phyloP scores from a whole-genome alignment of 2,888 invertebrate species.

The Epinotia bilunana region DNA sequence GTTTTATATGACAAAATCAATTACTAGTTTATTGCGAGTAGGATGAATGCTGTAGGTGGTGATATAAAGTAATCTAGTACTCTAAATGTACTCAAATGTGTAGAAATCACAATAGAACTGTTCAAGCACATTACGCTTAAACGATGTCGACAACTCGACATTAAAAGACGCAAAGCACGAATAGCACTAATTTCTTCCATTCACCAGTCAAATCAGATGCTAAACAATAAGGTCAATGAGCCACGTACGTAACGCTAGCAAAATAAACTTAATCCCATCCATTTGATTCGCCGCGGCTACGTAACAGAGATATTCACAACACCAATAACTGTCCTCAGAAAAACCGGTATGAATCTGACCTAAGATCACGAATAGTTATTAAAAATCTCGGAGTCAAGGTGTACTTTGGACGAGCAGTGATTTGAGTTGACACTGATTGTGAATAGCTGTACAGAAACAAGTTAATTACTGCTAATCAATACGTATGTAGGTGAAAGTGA shows the following conservation, averaged over 20 bases:
- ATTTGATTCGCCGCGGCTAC: slow-evolving; percentile 38
- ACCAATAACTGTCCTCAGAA: not conserved
- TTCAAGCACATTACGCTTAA: not conserved
- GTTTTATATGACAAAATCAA: too few relatives aligned
- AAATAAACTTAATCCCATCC: slow-evolving; percentile 40
- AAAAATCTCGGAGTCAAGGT: not conserved
- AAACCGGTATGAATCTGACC: not conserved
- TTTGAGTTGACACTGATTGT: not conserved
- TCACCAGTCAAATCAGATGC: slow-evolving; percentile 3
- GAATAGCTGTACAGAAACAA: slow-evolving; percentile 6
- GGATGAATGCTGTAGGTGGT: too few relatives aligned
- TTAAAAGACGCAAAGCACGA: not conserved
- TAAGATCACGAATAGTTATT: not conserved
- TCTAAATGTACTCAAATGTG: not conserved
- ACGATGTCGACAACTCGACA: not conserved
- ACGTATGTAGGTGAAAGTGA: slow-evolving; percentile 46
- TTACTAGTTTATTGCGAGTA: too few relatives aligned
- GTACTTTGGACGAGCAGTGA: not conserved
- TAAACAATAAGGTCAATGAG: slow-evolving; percentile 42
- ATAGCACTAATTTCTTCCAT: slow-evolving; percentile 5
- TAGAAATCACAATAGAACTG: not conserved
- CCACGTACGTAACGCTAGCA: slow-evolving; percentile 40
- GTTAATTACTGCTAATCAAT: slow-evolving; percentile 46
- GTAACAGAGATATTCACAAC: slow-evolving; percentile 21
- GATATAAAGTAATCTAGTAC: not conserved